Evolutionary conservation across 2,797 vertebrate genomes (phyloP).

Genomic region (Petrocephalus schoutedeni): DNA sequence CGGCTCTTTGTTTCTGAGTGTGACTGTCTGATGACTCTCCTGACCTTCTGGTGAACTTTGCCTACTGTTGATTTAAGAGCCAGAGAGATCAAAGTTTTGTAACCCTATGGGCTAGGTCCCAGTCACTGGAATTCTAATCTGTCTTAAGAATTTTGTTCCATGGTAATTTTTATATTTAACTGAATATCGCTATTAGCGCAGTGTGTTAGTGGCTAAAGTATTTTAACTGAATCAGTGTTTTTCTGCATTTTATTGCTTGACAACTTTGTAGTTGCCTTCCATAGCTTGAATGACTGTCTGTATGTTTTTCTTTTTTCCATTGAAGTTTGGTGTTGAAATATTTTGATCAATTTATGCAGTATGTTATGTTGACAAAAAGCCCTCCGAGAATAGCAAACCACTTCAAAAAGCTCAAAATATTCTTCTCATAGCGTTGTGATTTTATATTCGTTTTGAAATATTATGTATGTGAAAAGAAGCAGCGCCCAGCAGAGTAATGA

Average conservation of each 20-base stretch:
- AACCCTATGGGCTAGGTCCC: conserved; percentile 39
- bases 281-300: conserved; percentile 51
- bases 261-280: conserved; percentile 57
- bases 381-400: conserved; percentile 36
- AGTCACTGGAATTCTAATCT: conserved; percentile 53
- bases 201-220: background rate
- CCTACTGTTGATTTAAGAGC: conserved; percentile 71
- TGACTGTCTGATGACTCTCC: conserved; percentile 65
- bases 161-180: background rate
- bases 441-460: conserved; percentile 15
- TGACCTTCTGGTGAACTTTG: conserved; percentile 70
- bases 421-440: conserved; percentile 56
- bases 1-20: conserved; percentile 62
- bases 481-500: background rate
- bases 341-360: conserved; percentile 54
- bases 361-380: conserved; percentile 16
- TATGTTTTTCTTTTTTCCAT: conserved; percentile 51
- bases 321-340: conserved; percentile 49
- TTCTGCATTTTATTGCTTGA: background rate
- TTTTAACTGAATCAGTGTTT: background rate
- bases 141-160: conserved; percentile 23
- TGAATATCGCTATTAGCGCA: background rate
- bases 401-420: conserved; percentile 59
- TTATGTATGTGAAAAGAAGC: background rate
- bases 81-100: conserved; percentile 57